These are phyloP conservation scores for Leptogaster cylindrica DNA, from an alignment of 2,888 invertebrate species.

Conservation along the genomic window DNA sequence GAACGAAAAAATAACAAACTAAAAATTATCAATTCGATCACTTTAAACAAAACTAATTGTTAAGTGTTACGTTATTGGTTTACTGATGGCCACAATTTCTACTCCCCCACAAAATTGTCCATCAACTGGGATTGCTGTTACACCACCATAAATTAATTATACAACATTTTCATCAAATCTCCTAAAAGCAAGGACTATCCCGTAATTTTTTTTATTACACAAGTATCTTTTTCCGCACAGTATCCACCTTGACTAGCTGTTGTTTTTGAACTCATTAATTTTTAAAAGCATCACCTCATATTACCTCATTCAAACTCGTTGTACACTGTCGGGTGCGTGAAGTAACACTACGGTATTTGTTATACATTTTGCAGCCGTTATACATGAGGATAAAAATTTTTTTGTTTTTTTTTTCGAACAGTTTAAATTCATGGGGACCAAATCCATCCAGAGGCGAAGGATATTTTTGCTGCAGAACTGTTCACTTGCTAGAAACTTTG, in stretches of 20 bases:
- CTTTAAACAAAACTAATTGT: too few species aligned
- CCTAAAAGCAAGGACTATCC: too few species aligned
- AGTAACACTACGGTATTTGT: constrained; percentile 14
- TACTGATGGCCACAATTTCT: too few species aligned
- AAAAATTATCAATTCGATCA: neutral
- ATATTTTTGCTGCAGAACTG: neutral
- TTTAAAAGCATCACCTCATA: constrained; percentile 29
- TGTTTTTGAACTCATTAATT: constrained; percentile 34
- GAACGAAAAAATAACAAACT: neutral
- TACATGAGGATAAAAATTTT: constrained; percentile 5
- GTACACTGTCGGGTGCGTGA: constrained; percentile 14
- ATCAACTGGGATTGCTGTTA: too few species aligned
- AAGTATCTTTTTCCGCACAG: too few species aligned
- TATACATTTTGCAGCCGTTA: constrained; percentile 16
- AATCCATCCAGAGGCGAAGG: constrained; percentile 6
- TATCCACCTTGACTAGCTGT: constrained; percentile 1
- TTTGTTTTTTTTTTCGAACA: neutral
- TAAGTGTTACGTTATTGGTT: too few species aligned
- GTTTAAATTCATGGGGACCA: constrained; percentile 12
- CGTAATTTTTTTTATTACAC: too few species aligned
- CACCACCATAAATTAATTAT: constrained; percentile 14
- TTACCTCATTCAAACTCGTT: constrained; percentile 27
- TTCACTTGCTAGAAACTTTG: neutral
- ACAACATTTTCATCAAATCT: too few species aligned
- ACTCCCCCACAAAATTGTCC: too few species aligned